These are phyloP conservation scores for Cavia porcellus DNA, from an alignment of 2,113 vertebrate genomes.

Conservation along the genomic window DNA sequence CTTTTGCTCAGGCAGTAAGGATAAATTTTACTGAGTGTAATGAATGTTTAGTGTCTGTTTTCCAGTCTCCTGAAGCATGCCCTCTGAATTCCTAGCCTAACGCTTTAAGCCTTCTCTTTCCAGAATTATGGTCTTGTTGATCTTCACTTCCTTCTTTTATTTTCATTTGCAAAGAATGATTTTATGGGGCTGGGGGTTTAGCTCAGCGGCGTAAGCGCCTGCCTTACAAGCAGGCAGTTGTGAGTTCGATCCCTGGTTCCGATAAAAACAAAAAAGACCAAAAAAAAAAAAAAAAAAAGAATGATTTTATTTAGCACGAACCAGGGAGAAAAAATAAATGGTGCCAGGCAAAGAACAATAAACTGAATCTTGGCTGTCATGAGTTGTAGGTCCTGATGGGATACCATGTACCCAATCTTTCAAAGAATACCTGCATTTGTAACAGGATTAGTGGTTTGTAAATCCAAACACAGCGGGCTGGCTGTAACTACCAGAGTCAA, in stretches of 20 bases:
- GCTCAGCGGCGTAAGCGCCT: too few species aligned
- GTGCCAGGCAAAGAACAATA: not conserved
- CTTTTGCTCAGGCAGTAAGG: not conserved
- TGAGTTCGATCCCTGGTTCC: too few species aligned
- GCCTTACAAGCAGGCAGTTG: too few species aligned
- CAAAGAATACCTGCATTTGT: not conserved
- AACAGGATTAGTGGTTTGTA: not conserved
- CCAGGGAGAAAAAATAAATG: not conserved
- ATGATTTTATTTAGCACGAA: not conserved
- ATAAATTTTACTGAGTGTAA: not conserved
- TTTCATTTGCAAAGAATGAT: slow-evolving; percentile 21
- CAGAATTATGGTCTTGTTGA: not conserved
- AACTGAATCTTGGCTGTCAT: not conserved
- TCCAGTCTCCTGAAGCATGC: not conserved
- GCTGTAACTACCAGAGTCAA: not conserved
- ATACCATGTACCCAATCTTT: not conserved
- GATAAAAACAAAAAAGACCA: too few species aligned
- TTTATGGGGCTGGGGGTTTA: too few species aligned
- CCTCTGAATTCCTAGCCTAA: not conserved
- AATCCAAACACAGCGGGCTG: not conserved
- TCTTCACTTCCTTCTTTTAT: not conserved
- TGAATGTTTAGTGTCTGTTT: not conserved
- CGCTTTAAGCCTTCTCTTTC: not conserved
- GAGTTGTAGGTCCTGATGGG: not conserved
- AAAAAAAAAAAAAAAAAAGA: too few species aligned